Base-by-base conservation (phyloP, 2,113 vertebrate species). In the Tapirus terrestris region DNA sequence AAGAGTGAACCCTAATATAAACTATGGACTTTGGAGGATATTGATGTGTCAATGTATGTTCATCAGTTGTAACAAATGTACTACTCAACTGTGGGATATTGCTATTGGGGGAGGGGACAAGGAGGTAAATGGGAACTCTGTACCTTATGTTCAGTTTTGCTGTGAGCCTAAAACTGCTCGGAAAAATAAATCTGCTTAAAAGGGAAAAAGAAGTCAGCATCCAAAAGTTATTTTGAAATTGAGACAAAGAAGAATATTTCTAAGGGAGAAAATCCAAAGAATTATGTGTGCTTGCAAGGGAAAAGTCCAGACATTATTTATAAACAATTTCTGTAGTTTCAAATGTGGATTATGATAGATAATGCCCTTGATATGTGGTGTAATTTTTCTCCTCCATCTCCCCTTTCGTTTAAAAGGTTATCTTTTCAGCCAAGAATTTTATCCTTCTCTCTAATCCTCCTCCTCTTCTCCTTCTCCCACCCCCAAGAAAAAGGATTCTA, bases 321-420 rank as follows among this genome's bases (percentile, higher is more conserved):
- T 92, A 80, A 96, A 89, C 13, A 82, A 21, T 93, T 95, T 94
- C 13, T 39, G 89, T 91, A 81, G 39, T 88, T 97, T 96, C 53
- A 91, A 93, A 51, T 85, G n/a, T 90, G 31, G 39, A 17, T 61
- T 97, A 79, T 93, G 51, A 86, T 90, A 58, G 92, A 81, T 76
- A 94, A 77, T 91, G n/a, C 45, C 21, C 58, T 88, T 91, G 43
- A 77, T 75, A 73, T 23, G 18, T 86, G 61, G 27, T 70, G 0
- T 91, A 43, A 48, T 68, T 87, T 48, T 81, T 51, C 29, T 95
- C 36, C 16, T 93, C 23, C 61, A 60, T 88, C 0, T 7, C 21
- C 6, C 16, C 33, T 92, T 92, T 90, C 61, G n/a, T 94, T 94
- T 97, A 95, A 94, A 93, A 97, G 63, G 63, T 75, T 91, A n/a